Evolutionary conservation across 1,140 invertebrate genomes (phyloP).

Genomic region (Drosophila tsacasi): DNA sequence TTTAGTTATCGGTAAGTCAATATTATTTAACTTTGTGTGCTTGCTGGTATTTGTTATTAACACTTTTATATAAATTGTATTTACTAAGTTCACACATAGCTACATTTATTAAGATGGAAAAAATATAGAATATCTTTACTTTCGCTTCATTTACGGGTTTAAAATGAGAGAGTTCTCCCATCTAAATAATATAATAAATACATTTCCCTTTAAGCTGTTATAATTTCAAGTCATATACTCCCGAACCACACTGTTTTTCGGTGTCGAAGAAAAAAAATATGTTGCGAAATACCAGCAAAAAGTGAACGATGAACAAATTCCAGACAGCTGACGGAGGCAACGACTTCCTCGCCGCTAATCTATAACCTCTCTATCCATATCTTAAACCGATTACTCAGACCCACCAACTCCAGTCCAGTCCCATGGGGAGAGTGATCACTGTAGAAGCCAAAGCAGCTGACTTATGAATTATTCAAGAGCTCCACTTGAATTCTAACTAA

Average conservation of each 20-base stretch:
- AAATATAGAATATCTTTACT: too few species aligned
- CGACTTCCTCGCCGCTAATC: background rate
- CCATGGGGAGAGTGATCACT: slow-evolving; percentile 6
- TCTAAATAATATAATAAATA: background rate
- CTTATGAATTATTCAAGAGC: slow-evolving; percentile 27
- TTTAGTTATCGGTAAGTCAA: slow-evolving; percentile 2
- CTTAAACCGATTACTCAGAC: background rate
- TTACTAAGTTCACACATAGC: background rate
- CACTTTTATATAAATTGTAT: background rate
- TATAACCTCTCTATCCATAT: slow-evolving; percentile 1
- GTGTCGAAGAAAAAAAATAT: background rate
- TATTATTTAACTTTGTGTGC: background rate
- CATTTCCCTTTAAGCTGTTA: background rate
- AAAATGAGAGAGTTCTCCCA: too few species aligned
- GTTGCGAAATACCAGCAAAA: slow-evolving; percentile 6
- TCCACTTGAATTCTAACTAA: slow-evolving; percentile 6
- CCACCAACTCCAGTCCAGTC: background rate
- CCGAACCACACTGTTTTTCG: slow-evolving; percentile 9
- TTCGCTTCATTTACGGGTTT: too few species aligned
- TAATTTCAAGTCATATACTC: background rate
- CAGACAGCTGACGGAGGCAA: slow-evolving; percentile 45
- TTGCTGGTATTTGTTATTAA: background rate
- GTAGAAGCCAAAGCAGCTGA: slow-evolving; percentile 3
- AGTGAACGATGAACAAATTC: slow-evolving; percentile 25
- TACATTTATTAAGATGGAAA: background rate